These are phyloP conservation scores for Tragopan temminckii DNA, from an alignment of 2,797 vertebrate species.

Conservation along the genomic window DNA sequence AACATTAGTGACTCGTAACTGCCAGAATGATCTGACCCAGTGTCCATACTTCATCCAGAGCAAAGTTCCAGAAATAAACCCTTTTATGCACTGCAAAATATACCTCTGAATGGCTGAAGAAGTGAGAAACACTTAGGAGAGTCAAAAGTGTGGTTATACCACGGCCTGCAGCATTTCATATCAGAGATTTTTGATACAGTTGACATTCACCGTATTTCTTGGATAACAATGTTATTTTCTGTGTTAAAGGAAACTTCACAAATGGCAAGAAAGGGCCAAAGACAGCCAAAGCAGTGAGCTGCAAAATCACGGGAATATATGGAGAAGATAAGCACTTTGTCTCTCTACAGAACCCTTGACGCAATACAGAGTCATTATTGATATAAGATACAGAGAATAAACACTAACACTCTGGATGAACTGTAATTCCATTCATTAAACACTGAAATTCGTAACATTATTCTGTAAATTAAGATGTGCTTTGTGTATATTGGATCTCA, in stretches of 20 bases:
- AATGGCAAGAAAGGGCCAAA: neutral
- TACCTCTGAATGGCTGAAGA: neutral
- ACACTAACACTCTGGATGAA: neutral
- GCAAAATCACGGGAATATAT: fast-evolving
- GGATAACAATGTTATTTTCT: neutral
- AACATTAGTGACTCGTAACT: neutral
- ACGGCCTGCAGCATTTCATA: neutral
- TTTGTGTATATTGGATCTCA: neutral
- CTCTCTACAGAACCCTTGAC: neutral
- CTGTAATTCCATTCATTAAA: neutral
- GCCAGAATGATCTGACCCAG: neutral
- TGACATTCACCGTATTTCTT: neutral
- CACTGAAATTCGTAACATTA: neutral
- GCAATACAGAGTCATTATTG: neutral
- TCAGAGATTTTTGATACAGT: neutral
- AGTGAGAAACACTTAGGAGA: neutral
- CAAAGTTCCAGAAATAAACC: neutral
- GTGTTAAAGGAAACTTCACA: neutral
- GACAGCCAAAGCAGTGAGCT: neutral
- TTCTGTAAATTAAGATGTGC: neutral
- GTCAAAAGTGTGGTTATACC: neutral
- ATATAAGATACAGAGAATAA: neutral
- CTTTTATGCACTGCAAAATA: neutral
- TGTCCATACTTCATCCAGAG: neutral
- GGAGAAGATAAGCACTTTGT: neutral